Base-by-base conservation (phyloP, 2,113 vertebrate species). In the Lepus americanus region DNA sequence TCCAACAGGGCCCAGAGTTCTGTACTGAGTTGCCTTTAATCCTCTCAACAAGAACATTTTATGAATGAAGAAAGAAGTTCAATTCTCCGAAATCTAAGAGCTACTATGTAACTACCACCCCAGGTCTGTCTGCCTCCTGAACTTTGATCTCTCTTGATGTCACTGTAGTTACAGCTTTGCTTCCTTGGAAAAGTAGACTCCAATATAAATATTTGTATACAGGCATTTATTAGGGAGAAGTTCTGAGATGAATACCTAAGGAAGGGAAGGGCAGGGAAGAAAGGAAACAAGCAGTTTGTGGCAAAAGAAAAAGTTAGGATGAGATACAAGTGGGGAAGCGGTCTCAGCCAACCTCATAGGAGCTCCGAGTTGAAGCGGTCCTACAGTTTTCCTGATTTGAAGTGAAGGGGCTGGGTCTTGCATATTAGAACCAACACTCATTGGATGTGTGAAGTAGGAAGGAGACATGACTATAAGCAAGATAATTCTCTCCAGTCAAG, bases 61-160 rank as follows among this genome's bases (percentile, higher is more conserved):
- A 49, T 13, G 51, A 94, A 89, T 33, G 31, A 66, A 39, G n/a
- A 66, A 89, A 82, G 69, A 79, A 94, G 84, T 2, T 90, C 33
- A 72, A 70, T 7, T 51, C 39, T 27, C 36, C n/a, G 49, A 5
- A 3, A 69, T 49, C 81, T 59, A 87, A 74, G 72, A 84, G 10
- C 74, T 20, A 76, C 9, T 69, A 22, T 11, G 73, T 10, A 51
- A 19, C 29, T 93, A 31, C 49, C 55, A 90, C 11, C 19, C 61
- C 17, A 23, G 7, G 67, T 76, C 20, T 87, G 89, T 92, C 67
- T 87, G 39, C 36, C 23, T 89, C 39, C 10, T 17, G 39, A 64
- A 19, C 8, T 31, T 82, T 82, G 63, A 55, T 61, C 22, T 89
- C 19, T 64, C 19, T 44, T 36, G 27, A 59, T 36, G 22, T n/a